Percentiles rank a stretch among this genome's conserved stretches.
phyloP scores from a whole-genome alignment of 2,888 invertebrate genomes.

The Scaptomyza tumidula region DNA sequence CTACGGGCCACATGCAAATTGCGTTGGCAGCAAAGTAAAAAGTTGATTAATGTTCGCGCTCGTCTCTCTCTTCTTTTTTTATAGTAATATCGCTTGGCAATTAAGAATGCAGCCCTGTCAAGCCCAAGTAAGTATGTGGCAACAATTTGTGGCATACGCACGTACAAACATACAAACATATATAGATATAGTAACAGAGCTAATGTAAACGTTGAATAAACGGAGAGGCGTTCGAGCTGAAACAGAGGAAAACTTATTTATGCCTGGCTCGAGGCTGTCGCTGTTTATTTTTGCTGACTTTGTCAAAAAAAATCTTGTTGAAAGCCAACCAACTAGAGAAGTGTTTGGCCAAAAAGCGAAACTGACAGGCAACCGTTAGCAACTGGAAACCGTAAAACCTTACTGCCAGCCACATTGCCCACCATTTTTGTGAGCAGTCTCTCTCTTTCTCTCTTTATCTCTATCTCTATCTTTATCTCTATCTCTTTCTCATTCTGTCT shows the following conservation, averaged over 20 bases:
- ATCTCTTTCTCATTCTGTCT: background rate
- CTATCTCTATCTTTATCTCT: background rate
- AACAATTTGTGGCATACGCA: slow-evolving; percentile 42
- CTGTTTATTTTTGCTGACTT: slow-evolving; percentile 47
- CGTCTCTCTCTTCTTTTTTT: background rate
- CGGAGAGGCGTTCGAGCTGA: slow-evolving; percentile 58
- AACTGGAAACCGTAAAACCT: slow-evolving; percentile 36
- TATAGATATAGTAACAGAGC: slow-evolving; percentile 13
- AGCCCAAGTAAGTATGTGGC: slow-evolving; percentile 44
- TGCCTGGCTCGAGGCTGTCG: slow-evolving; percentile 10
- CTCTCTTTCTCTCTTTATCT: background rate
- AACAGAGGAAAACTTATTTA: slow-evolving; percentile 22
- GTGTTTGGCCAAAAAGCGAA: slow-evolving; percentile 34
- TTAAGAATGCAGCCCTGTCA: slow-evolving; percentile 16
- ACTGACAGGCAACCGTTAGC: slow-evolving; percentile 36
- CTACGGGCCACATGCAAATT: slow-evolving; percentile 32
- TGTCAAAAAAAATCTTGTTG: slow-evolving; percentile 60
- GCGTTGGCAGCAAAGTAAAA: slow-evolving; percentile 16
- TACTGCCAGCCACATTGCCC: slow-evolving; percentile 49
- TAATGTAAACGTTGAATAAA: slow-evolving; percentile 15
- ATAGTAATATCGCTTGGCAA: slow-evolving; percentile 19
- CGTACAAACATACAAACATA: background rate
- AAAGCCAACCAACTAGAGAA: slow-evolving; percentile 47
- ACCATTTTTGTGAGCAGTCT: slow-evolving; percentile 32
- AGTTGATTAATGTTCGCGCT: slow-evolving; percentile 57